Evolutionary conservation across 2,888 invertebrate species (phyloP), one percentile per base, ranked within the genome.

Genomic region (Nemapogon koenigi): DNA sequence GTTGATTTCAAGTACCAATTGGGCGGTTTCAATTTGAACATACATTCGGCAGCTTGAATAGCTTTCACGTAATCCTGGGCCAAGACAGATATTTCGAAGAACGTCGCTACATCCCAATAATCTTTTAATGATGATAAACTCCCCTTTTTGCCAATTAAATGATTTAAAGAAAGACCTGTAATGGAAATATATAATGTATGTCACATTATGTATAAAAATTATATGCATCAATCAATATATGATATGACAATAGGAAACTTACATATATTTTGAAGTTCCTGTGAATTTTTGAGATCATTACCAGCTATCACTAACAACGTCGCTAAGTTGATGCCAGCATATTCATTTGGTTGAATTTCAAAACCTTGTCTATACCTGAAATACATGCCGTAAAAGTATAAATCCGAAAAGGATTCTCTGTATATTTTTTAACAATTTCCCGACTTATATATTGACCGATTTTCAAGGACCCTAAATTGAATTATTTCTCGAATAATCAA

Each of bases 101-200:
- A 99, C 2, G 95, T 97, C 0, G 97, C 97, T 10, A 99, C 97
- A 65, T 97, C 97, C 99, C 99, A 99, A 60, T 99, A 99, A 61
- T 99, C 97, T 50, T 90, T 90, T 14, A 99, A 79, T 1, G 94
- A 93, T 0, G 90, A 87, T 17, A 99, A 72, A 59, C 94, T 95
- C 29, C 99, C 99, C 62, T 99, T 99, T 60, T 96, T 93, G 0
- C 99, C 99, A 53, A 99, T 97, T 41, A 98, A 80, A 72, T 97
- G 97, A 64, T 98, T 99, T 45, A 99, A 72, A 6, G 96, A 92
- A 85, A 97, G 91, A 35, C 90, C 90, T 80, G 53, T 3, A 86
- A 68, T 31, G 22, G 4, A 22, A 22, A 7, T 22, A 22, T 22
- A 22, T 22, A 22, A 22, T 22, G 10, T 22, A 22, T 22, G 10